A percentile compares a stretch with the other conserved stretches of the same genome.
Conservation (phyloP, 2,113 vertebrate genomes). For the Tetraodon nigroviridis region DNA sequence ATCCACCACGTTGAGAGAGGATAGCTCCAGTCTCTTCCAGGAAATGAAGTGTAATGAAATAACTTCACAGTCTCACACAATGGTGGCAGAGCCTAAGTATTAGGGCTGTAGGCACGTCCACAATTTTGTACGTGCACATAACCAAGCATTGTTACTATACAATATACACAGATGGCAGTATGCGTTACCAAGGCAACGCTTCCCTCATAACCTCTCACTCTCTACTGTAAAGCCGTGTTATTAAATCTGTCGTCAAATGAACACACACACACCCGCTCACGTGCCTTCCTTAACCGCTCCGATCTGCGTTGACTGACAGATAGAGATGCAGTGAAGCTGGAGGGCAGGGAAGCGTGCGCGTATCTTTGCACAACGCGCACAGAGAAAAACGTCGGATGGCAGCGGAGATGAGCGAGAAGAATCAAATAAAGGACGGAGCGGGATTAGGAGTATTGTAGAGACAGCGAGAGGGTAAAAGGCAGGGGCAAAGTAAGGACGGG, state of each 20-base stretch:
- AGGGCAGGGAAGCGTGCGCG: constrained; percentile 31
- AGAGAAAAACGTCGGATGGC: constrained; percentile 17
- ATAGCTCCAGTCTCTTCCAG: constrained; percentile 36
- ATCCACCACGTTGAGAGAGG: constrained; percentile 18
- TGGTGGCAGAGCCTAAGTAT: constrained; percentile 34
- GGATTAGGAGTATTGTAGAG: constrained; percentile 1
- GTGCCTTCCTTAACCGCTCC: constrained; percentile 23
- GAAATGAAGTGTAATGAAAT: constrained; percentile 47
- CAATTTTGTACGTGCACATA: constrained; percentile 28
- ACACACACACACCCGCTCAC: not conserved
- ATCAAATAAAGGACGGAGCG: constrained; percentile 3
- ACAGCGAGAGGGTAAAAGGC: not conserved
- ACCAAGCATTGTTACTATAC: constrained; percentile 29
- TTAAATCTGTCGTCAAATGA: constrained; percentile 9
- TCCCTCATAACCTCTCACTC: constrained; percentile 43
- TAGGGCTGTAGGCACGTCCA: constrained; percentile 30
- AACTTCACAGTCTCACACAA: constrained; percentile 49
- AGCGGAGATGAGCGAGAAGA: constrained; percentile 2
- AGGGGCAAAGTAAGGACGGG: not conserved
- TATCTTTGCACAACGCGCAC: constrained; percentile 17
- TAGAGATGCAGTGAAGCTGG: constrained; percentile 22
- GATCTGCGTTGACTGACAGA: constrained; percentile 43
- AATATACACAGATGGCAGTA: constrained; percentile 56
- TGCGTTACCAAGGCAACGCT: constrained; percentile 67
- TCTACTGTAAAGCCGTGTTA: constrained; percentile 37